Percentiles rank a stretch among this genome's conserved stretches.
Conservation (phyloP, 2,888 invertebrate genomes). For the Selenia dentaria region DNA sequence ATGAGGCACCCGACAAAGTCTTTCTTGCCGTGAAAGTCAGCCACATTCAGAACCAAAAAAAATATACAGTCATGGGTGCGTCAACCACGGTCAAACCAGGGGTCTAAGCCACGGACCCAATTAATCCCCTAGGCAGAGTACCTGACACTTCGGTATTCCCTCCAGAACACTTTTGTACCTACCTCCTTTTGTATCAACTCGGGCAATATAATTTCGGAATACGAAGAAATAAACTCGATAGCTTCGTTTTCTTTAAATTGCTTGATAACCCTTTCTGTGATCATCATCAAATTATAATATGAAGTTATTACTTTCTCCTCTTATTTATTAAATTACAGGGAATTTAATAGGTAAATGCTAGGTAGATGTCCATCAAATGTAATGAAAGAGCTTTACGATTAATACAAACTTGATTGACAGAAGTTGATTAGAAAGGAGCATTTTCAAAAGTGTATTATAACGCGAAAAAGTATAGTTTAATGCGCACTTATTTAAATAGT, state of each 20-base stretch:
- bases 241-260: background rate
- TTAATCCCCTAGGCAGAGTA: too few species aligned
- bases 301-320: background rate
- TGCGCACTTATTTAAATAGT: too few species aligned
- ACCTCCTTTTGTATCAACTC: too few species aligned
- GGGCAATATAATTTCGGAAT: background rate
- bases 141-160: too few species aligned
- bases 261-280: background rate
- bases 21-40: too few species aligned
- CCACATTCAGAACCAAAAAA: too few species aligned
- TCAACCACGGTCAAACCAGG: too few species aligned
- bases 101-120: too few species aligned
- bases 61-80: too few species aligned
- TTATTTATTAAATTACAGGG: constrained; percentile 4
- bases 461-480: too few species aligned
- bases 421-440: constrained; percentile 13
- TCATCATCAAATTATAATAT: constrained; percentile 1
- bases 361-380: constrained; percentile 9
- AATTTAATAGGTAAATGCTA: constrained; percentile 1
- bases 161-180: too few species aligned
- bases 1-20: too few species aligned
- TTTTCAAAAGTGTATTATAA: constrained; percentile 13
- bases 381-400: constrained; percentile 18
- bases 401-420: constrained; percentile 15
- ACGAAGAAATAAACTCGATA: background rate